Evolutionary conservation across 2,797 vertebrate genomes (phyloP), one percentile per base, ranked within the genome.

Genomic region (Rachycentron canadum): DNA sequence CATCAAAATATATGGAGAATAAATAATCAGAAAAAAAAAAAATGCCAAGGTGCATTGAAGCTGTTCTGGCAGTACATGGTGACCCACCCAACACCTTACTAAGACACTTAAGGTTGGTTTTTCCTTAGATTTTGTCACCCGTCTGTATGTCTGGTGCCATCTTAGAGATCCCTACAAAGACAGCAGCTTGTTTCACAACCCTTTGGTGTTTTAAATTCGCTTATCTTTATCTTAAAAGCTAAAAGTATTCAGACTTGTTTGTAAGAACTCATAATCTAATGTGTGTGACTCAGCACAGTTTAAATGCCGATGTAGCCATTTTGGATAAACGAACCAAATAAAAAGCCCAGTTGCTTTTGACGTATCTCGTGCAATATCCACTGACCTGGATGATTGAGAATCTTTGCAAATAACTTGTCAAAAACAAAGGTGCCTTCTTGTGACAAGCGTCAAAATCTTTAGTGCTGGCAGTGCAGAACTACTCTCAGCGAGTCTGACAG

Each of bases 371-470:
- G 11, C 41, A 32, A 43, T 26, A 12, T 59, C n/a, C 36, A 52
- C 0, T 40, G 43, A 52, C 21, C 53, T 23, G 30, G 17, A 25
- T 45, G 34, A 62, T 2, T 23, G 47, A 17, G 45, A 59, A 38
- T 69, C 26, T 61, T 47, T 57, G 5, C 50, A 43, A 53, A 70
- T 45, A 63, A 12, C n/a, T 21, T 58, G 17, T 69, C n/a, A 50
- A 55, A 32, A 61, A 45, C 19, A 13, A 34, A 34, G 16, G 26
- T 9, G 13, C 40, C 26, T 25, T 19, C 23, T 28, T 10, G 16
- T 58, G 43, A 43, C 53, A 60, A 59, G 34, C 66, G 69, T 70
- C 41, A 78, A 32, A 40, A 58, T 73, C 52, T 13, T 36, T 23
- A 38, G 1, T 2, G 7, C 25, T 34, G 8, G 17, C 16, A 7